A percentile compares a stretch with the other conserved stretches of the same genome.
Evolutionary conservation across 1,140 invertebrate species (phyloP).

Genomic region (Sminthurides bifidus): DNA sequence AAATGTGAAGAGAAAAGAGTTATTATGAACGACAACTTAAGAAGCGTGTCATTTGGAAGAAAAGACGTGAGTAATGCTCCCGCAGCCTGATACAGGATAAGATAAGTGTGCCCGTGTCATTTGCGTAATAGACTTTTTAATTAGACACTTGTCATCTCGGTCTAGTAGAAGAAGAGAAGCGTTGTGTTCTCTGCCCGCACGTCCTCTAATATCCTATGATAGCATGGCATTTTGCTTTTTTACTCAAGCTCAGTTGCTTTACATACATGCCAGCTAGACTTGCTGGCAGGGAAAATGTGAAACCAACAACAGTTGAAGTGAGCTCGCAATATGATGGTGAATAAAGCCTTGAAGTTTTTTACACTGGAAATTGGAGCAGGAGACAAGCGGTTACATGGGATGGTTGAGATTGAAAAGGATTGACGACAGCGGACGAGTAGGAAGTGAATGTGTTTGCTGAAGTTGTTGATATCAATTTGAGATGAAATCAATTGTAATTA

Average conservation of each 20-base stretch:
- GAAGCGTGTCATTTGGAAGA: conserved; percentile 21
- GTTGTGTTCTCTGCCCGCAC: too few relatives aligned
- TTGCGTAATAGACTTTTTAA: conserved; percentile 32
- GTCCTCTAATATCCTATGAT: conserved; percentile 1
- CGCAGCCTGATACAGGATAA: conserved; percentile 18
- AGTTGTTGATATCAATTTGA: neutral
- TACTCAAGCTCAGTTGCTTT: too few relatives aligned
- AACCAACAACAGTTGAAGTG: too few relatives aligned
- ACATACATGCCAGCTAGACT: too few relatives aligned
- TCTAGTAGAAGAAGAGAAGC: conserved; percentile 2
- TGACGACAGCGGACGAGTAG: neutral
- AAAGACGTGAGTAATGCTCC: conserved; percentile 14
- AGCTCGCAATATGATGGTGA: too few relatives aligned
- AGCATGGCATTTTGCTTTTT: too few relatives aligned
- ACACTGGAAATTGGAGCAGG: neutral
- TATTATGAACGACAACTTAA: conserved; percentile 7
- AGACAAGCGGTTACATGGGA: neutral
- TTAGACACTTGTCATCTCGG: conserved; percentile 29
- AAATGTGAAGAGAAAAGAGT: neutral
- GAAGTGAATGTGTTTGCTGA: neutral
- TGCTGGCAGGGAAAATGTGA: too few relatives aligned
- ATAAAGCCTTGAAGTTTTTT: too few relatives aligned
- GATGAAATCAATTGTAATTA: neutral
- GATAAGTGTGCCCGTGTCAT: conserved; percentile 30
- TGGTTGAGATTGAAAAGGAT: neutral